Evolutionary conservation across 2,888 invertebrate genomes (phyloP).

Genomic region (Phaedon cochleariae): DNA sequence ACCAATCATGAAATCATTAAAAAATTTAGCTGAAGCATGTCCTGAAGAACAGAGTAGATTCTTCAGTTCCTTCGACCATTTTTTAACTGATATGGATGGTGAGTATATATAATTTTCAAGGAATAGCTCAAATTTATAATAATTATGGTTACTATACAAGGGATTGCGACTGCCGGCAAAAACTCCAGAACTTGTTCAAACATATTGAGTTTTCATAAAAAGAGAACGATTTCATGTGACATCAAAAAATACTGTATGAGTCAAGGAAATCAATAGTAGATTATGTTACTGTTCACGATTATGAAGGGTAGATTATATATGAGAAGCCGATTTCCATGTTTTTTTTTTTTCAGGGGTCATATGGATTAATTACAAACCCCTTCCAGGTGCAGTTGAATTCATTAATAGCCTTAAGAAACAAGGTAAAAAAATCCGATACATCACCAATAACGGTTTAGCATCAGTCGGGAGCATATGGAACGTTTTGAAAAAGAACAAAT

Average conservation of each 20-base stretch:
- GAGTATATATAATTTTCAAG: slow-evolving; percentile 1
- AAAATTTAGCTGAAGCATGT: slow-evolving; percentile 6
- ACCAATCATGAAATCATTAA: neutral
- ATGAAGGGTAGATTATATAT: too few species aligned
- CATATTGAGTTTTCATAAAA: too few species aligned
- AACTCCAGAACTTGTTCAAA: too few species aligned
- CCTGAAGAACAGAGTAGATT: slow-evolving; percentile 12
- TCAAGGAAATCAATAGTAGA: too few species aligned
- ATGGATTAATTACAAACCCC: slow-evolving; percentile 8
- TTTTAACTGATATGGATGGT: slow-evolving; percentile 19
- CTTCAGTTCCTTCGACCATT: slow-evolving; percentile 12
- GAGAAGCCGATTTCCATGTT: too few species aligned
- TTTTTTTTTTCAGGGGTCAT: slow-evolving; percentile 22
- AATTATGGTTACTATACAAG: too few species aligned
- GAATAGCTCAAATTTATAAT: neutral
- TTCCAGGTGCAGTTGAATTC: slow-evolving; percentile 20
- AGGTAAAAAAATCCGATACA: slow-evolving; percentile 17
- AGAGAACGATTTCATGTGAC: too few species aligned
- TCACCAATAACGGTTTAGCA: slow-evolving; percentile 17
- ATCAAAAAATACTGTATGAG: too few species aligned
- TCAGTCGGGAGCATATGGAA: neutral
- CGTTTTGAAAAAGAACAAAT: neutral
- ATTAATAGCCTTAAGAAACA: slow-evolving; percentile 21
- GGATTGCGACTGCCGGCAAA: too few species aligned
- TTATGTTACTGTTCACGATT: too few species aligned